A percentile compares a stretch with the other conserved stretches of the same genome.
phyloP scores from a whole-genome alignment of 2,888 invertebrate genomes.

The Tetragnatha montana region DNA sequence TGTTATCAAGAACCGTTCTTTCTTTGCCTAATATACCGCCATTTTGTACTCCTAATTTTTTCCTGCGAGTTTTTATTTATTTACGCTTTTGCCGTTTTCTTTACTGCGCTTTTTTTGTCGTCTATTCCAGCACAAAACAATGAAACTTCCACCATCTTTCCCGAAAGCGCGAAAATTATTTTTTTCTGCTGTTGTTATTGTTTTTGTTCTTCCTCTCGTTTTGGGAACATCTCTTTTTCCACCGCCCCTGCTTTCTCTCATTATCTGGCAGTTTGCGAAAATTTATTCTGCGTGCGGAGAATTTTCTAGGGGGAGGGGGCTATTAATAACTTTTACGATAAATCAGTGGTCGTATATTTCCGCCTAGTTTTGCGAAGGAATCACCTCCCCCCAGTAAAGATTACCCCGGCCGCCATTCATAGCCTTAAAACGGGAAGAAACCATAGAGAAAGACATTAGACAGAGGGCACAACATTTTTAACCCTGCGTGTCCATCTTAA shows the following conservation, averaged over 20 bases:
- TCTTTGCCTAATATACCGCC: conserved; percentile 52
- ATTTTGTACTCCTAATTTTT: conserved; percentile 42
- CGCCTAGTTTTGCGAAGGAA: conserved; percentile 38
- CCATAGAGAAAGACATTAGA: too few species aligned
- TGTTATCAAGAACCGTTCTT: conserved; percentile 56
- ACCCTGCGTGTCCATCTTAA: too few species aligned
- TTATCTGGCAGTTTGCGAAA: conserved; percentile 51
- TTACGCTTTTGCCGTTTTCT: conserved; percentile 11
- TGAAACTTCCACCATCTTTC: conserved; percentile 23
- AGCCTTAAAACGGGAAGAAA: conserved; percentile 13
- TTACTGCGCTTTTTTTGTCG: conserved; percentile 34
- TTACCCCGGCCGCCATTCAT: conserved; percentile 39
- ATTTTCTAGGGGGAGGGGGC: conserved; percentile 4
- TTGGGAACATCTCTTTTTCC: conserved; percentile 47
- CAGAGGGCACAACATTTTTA: too few species aligned
- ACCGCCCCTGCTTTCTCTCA: conserved; percentile 41
- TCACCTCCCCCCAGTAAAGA: conserved; percentile 32
- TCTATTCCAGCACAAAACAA: conserved; percentile 50
- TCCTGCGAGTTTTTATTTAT: conserved; percentile 2
- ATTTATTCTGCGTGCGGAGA: conserved; percentile 39
- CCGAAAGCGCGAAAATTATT: conserved; percentile 35
- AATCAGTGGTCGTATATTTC: conserved; percentile 57
- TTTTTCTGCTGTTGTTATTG: conserved; percentile 13
- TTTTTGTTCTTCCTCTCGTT: background rate
- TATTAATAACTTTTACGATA: conserved; percentile 57